Percentiles rank a stretch among this genome's conserved stretches.
These are phyloP conservation scores for Cyprinodon brontotheroides DNA, from an alignment of 2,113 vertebrate species.

Conservation along the genomic window DNA sequence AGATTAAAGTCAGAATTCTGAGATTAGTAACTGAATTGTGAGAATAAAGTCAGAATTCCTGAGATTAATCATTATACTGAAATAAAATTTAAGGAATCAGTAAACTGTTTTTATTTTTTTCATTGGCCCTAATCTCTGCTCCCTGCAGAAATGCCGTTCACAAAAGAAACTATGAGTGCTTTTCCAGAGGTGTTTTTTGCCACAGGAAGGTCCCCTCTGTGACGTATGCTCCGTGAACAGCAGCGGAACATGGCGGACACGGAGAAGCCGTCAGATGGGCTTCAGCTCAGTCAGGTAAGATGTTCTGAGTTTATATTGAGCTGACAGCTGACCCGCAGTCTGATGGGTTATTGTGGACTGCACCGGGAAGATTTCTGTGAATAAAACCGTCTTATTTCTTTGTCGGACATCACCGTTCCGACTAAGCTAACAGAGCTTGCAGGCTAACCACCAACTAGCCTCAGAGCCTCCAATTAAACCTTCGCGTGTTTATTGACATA, in stretches of 20 bases:
- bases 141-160: too few species aligned
- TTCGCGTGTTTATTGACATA: neutral
- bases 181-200: too few species aligned
- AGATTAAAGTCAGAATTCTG: too few species aligned
- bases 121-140: too few species aligned
- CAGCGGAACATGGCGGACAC: conserved; percentile 81
- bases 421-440: conserved; percentile 42
- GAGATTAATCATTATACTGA: too few species aligned
- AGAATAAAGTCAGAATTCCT: too few species aligned
- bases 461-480: neutral
- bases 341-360: neutral
- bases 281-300: conserved; percentile 78
- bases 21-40: too few species aligned
- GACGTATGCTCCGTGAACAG: conserved; percentile 59
- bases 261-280: conserved; percentile 58
- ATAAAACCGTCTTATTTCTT: neutral
- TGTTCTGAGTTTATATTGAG: neutral
- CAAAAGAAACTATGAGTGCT: too few species aligned
- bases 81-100: too few species aligned
- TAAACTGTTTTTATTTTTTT: too few species aligned
- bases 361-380: neutral
- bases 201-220: conserved; percentile 26
- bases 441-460: conserved; percentile 38
- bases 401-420: conserved; percentile 1
- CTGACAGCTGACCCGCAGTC: conserved; percentile 11